Conservation (phyloP, 2,797 vertebrate genomes). For the Cirrhinus molitorella region DNA sequence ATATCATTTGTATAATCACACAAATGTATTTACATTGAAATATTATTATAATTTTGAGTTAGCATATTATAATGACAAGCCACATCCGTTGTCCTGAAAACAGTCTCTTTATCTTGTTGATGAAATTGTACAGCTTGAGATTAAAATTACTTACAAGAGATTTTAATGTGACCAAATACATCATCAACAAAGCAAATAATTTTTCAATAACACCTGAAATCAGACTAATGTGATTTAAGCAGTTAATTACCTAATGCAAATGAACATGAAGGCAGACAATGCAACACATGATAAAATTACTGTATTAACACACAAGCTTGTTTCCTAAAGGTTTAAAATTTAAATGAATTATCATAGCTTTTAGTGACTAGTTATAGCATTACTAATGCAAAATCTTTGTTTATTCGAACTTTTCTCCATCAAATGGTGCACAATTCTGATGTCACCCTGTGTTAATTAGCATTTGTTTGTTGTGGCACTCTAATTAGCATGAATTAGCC, state of each 20-base stretch:
- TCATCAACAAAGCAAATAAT: background rate
- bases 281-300: background rate
- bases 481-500: conserved; percentile 38
- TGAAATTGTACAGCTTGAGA: background rate
- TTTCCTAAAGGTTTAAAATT: background rate
- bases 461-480: conserved; percentile 32
- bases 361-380: background rate
- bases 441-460: conserved; percentile 31
- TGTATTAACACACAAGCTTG: background rate
- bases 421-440: background rate
- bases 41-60: no score
- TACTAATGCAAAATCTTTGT: background rate
- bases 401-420: background rate
- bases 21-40: background rate
- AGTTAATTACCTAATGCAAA: background rate
- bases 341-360: no score
- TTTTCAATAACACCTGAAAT: background rate
- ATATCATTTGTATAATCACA: background rate
- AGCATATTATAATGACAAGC: no score
- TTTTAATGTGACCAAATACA: background rate
- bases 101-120: no score
- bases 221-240: background rate
- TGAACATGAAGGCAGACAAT: background rate
- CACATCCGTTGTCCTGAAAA: no score
- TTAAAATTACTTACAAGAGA: background rate